Evolutionary conservation across 2,797 vertebrate genomes (phyloP).

Genomic region (Sebastes steindachneri): DNA sequence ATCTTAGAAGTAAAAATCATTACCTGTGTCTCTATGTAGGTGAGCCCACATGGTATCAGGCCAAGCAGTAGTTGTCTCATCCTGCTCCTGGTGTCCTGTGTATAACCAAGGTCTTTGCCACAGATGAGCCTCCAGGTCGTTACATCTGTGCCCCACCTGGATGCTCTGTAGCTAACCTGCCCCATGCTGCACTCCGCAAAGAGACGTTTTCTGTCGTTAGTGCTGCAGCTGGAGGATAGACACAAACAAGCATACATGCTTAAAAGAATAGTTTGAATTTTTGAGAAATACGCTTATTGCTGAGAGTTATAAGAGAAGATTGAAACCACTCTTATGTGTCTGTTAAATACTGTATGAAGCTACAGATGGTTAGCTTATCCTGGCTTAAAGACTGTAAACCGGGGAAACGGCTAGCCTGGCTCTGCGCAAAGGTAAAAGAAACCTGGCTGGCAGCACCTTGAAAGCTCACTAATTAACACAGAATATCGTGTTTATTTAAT

Average conservation of each 20-base stretch:
- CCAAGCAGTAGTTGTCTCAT: conserved; percentile 17
- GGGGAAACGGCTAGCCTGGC: background rate
- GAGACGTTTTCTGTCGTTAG: conserved; percentile 8
- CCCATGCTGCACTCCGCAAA: background rate
- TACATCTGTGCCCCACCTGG: conserved; percentile 12
- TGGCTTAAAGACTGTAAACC: background rate
- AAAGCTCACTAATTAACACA: background rate
- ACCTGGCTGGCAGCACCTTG: background rate
- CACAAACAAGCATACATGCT: conserved; percentile 11
- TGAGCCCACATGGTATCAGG: background rate
- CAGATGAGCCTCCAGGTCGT: conserved; percentile 45
- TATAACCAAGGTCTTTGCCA: conserved; percentile 27
- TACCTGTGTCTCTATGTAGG: background rate
- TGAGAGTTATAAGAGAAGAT: background rate
- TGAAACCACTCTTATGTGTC: background rate
- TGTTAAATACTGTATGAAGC: background rate
- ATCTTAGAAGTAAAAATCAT: background rate
- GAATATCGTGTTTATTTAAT: background rate
- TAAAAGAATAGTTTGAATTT: background rate
- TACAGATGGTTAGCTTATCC: background rate
- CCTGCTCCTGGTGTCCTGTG: conserved; percentile 25
- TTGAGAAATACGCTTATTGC: background rate
- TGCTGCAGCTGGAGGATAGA: conserved; percentile 51
- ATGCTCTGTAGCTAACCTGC: conserved; percentile 11
- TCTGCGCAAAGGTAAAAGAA: background rate